Evolutionary conservation across 1,140 invertebrate species (phyloP).

Genomic region (Patella vulgata): DNA sequence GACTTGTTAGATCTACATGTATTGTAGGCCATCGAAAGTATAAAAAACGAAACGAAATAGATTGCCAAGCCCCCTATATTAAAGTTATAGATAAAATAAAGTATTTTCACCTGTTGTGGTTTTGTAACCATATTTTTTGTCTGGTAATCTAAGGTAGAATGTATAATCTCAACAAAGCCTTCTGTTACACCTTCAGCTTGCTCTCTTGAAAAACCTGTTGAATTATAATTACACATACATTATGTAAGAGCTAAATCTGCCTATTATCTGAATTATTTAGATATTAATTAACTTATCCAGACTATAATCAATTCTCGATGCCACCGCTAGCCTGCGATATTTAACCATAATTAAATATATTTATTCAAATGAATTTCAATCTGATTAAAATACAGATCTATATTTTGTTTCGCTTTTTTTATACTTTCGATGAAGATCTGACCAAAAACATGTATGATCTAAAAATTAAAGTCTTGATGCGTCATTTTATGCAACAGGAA

Average conservation of each 20-base stretch:
- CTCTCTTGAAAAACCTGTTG: constrained; percentile 49
- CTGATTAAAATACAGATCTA: neutral
- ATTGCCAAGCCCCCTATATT: too few species aligned
- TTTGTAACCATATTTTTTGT: constrained; percentile 58
- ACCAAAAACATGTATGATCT: neutral
- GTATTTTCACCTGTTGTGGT: constrained; percentile 57
- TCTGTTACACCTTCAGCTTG: constrained; percentile 57
- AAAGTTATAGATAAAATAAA: too few species aligned
- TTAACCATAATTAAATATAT: neutral
- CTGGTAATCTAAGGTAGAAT: constrained; percentile 51
- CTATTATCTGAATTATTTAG: too few species aligned
- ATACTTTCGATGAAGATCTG: neutral
- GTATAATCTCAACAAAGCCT: constrained; percentile 50
- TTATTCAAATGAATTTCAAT: neutral
- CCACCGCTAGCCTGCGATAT: too few species aligned
- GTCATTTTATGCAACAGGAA: neutral
- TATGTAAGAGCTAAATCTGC: too few species aligned
- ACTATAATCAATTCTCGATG: too few species aligned
- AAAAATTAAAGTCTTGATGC: neutral
- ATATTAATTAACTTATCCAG: too few species aligned
- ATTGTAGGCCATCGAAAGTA: too few species aligned
- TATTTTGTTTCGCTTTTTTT: neutral
- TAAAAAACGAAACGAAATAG: too few species aligned
- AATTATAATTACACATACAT: constrained; percentile 1
- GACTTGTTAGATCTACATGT: too few species aligned